These are phyloP conservation scores for Lobophora halterata DNA, from an alignment of 2,888 invertebrate species.

Conservation along the genomic window DNA sequence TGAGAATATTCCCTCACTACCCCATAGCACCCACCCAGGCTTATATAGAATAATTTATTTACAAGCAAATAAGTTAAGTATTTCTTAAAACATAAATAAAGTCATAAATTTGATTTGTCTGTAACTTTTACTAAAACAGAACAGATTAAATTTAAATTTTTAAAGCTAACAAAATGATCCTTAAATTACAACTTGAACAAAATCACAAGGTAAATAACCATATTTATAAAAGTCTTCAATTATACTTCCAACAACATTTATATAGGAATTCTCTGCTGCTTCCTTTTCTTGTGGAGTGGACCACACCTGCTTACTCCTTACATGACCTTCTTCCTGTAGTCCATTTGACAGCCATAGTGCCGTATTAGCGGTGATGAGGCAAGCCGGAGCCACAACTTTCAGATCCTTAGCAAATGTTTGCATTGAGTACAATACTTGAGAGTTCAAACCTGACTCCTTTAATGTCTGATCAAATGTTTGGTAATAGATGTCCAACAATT, in stretches of 20 bases:
- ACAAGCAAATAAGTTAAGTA: too few species aligned
- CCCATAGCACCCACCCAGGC: too few species aligned
- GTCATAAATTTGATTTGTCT: too few species aligned
- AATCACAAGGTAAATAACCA: constrained; percentile 43
- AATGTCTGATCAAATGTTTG: constrained; percentile 45
- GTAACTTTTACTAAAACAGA: too few species aligned
- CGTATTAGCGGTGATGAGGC: constrained; percentile 64
- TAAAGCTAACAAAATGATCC: background rate
- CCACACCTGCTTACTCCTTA: constrained; percentile 54
- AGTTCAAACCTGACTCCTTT: constrained; percentile 34
- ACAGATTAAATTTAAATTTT: too few species aligned
- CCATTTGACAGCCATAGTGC: constrained; percentile 66
- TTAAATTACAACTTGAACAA: constrained; percentile 1
- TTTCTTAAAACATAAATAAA: too few species aligned
- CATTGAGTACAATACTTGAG: constrained; percentile 45
- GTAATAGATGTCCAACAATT: constrained; percentile 55
- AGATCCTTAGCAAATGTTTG: constrained; percentile 55
- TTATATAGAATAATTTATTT: too few species aligned
- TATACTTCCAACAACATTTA: constrained; percentile 47
- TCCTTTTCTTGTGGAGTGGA: constrained; percentile 47
- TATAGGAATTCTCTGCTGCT: constrained; percentile 49
- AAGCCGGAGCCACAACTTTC: constrained; percentile 55
- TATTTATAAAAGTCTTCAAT: constrained; percentile 56
- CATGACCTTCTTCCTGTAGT: constrained; percentile 67
- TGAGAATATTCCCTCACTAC: too few species aligned